These are phyloP conservation scores for Drosophila flavopinicola DNA, from an alignment of 2,888 invertebrate genomes.

Conservation along the genomic window DNA sequence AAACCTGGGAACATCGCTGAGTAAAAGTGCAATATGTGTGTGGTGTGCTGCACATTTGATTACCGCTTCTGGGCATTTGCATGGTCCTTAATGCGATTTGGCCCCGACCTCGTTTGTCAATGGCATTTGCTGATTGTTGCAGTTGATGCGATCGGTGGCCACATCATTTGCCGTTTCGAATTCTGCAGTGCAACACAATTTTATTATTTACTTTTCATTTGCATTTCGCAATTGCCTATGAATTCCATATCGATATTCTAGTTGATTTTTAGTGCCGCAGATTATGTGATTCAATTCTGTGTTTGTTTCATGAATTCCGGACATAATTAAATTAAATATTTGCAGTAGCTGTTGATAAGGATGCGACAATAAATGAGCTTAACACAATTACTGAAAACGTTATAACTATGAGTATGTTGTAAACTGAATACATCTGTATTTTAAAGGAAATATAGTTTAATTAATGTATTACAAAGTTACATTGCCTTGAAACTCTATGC, in stretches of 20 bases:
- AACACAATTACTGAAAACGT: too few species aligned
- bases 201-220: constrained; percentile 64
- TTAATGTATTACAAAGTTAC: background rate
- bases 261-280: constrained; percentile 49
- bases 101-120: constrained; percentile 42
- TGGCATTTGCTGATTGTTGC: constrained; percentile 66
- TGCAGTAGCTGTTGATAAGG: background rate
- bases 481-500: background rate
- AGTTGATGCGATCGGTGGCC: constrained; percentile 44
- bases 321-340: constrained; percentile 36
- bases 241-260: constrained; percentile 9
- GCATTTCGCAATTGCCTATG: constrained; percentile 59
- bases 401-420: background rate
- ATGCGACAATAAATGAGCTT: background rate
- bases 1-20: constrained; percentile 8
- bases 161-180: constrained; percentile 62
- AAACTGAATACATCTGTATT: too few species aligned
- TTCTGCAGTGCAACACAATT: constrained; percentile 41
- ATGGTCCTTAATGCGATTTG: constrained; percentile 62
- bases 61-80: constrained; percentile 44
- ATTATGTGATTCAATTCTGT: constrained; percentile 41
- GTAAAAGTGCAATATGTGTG: background rate
- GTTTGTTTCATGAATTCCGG: constrained; percentile 1
- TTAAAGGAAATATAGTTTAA: background rate
- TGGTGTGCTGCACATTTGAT: constrained; percentile 42